Base-by-base conservation (phyloP, 2,113 vertebrate genomes). In the Gallinago paraguaiae region DNA sequence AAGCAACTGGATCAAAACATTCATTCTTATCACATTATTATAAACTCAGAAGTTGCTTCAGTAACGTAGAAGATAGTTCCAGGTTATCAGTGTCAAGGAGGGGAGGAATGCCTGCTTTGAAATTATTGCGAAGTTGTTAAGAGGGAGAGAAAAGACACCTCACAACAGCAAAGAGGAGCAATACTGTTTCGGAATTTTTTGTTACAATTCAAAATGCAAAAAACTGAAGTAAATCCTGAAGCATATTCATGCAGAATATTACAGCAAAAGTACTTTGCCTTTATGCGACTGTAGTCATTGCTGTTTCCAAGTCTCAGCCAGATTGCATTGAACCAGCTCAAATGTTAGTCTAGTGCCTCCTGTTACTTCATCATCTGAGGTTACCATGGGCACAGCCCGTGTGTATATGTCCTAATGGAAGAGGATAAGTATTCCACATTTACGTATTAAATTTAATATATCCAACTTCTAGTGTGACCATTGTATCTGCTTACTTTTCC, bases 1-100 rank as follows among this genome's bases (percentile, higher is more conserved):
- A 93, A 72, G 75, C 17, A 92, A 83, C 39, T 69, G 43, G 41
- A 92, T 95, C 63, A 92, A 93, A 93, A 76, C 23, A 79, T 74
- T 87, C 9, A 85, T 86, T 91, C 33, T 87, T 64, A 61, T 87
- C 63, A 85, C 25, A 82, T 83, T 82, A 82, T 46, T 72, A 91
- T 53, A 53, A 93, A 95, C 28, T 56, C 30, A 30, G 46, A 80
- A 92, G 28, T 51, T 83, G 27, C 35, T 93, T 83, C 68, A 59
- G 15, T 75, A 63, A n/a, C 0, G 0, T 1, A 86, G 43, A 91
- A 68, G 33, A 76, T 23, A 53, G 43, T 31, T 70, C 88, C 46
- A 87, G 33, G n/a, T 74, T 63, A 71, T 50, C 33, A 70, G 23
- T 81, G 92, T 70, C 63, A 30, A 68, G 60, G 30, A 59, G 16